Percentiles rank a stretch among this genome's conserved stretches.
phyloP scores from a whole-genome alignment of 1,140 invertebrate genomes.

The Heterodera carotae region DNA sequence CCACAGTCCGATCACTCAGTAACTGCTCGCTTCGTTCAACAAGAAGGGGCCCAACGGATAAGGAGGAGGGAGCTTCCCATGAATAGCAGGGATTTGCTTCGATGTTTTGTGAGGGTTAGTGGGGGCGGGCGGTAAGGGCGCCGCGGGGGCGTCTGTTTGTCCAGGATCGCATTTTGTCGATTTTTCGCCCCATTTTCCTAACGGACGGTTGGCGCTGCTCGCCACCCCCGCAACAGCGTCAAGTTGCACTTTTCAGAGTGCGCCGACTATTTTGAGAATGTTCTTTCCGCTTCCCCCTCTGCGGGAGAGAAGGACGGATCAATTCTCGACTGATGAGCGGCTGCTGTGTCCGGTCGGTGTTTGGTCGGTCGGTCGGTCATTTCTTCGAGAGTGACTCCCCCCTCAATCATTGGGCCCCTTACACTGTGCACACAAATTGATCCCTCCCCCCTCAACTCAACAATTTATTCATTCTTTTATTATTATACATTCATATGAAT shows the following conservation, averaged over 20 bases:
- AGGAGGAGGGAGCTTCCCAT: background rate
- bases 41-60: background rate
- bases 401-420: background rate
- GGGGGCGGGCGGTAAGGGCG: background rate
- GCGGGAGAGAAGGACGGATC: background rate
- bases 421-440: background rate
- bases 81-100: no score
- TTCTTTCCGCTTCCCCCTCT: background rate
- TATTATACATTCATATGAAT: no score
- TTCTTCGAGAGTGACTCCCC: background rate
- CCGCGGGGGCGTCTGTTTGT: background rate
- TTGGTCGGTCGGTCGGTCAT: no score
- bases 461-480: background rate
- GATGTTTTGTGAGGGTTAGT: background rate
- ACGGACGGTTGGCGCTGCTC: background rate
- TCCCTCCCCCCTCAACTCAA: background rate
- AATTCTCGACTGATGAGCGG: background rate
- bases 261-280: background rate
- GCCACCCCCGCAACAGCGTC: background rate
- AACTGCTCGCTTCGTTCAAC: background rate
- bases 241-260: background rate
- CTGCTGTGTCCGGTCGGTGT: background rate
- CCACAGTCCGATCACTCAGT: background rate
- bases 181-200: background rate
- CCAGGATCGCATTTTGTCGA: slow-evolving; percentile 3